Base-by-base conservation (phyloP, 2,888 invertebrate species). In the Hyposoter dolosus region DNA sequence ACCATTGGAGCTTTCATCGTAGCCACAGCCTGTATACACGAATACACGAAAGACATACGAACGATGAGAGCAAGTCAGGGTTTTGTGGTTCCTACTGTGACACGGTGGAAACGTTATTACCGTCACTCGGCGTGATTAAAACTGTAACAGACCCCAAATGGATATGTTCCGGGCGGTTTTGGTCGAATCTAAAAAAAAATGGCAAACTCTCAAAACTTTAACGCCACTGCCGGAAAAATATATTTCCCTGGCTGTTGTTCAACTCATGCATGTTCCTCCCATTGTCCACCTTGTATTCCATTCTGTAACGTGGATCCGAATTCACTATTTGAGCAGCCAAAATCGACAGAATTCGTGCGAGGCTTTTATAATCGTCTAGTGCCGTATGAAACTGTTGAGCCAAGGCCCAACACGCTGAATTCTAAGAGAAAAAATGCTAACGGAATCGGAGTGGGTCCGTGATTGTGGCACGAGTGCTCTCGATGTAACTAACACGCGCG, bases 81-180 rank as follows among this genome's bases (percentile, higher is more conserved):
- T 45, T 74, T 40, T 23, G 56, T 50, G 66, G 81, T 17, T 47
- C 45, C 66, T 56, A 50, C n/a, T 84, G 78, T 60, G 84, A 72
- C 81, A 71, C 83, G 82, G 86, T 84, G 84, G 86, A 84, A 86
- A 85, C 85, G 63, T 83, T 68, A 82, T 86, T 87, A 86, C 84
- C 82, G 71, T 68, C 74, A 77, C 78, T 78, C 83, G 78, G 82
- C 80, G 45, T 85, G 88, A 89, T 90, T 88, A 88, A 88, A 89
- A 89, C 89, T 79, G 65, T 87, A 88, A 82, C 69, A 79, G 72
- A 76, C 65, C 82, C 82, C 77, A 83, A 88, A 68, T 78, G 56
- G 60, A 88, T 82, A 82, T 74, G 83, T 86, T 82, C 84, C 15
- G 15, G 15, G 28, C 15, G n/a, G 47, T 50, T n/a, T 15, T 50